Evolutionary conservation across 1,140 invertebrate genomes (phyloP).

Genomic region (Drosophila triauraria): DNA sequence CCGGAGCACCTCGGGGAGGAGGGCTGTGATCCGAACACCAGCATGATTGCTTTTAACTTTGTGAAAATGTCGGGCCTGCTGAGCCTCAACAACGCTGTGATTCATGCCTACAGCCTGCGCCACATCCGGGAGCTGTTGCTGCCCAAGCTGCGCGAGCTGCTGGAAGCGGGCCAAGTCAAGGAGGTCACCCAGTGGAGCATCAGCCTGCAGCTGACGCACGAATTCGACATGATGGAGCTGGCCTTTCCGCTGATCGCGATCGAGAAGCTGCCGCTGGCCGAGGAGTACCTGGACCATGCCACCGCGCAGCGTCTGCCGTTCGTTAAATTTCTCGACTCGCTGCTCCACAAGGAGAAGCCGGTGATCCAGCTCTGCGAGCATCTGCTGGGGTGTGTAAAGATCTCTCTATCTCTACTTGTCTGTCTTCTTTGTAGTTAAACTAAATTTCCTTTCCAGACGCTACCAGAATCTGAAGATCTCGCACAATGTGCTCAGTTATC

Average conservation of each 20-base stretch:
- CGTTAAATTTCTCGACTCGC: conserved; percentile 88
- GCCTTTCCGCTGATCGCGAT: conserved; percentile 90
- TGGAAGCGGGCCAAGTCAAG: conserved; percentile 87
- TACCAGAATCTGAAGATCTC: conserved; percentile 70
- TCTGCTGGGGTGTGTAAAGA: conserved; percentile 84
- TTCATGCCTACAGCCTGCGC: conserved; percentile 86
- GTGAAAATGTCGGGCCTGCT: conserved; percentile 86
- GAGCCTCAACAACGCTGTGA: conserved; percentile 86
- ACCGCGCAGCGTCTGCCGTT: conserved; percentile 87
- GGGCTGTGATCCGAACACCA: conserved; percentile 85
- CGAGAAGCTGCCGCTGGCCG: conserved; percentile 88
- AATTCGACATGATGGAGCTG: conserved; percentile 88
- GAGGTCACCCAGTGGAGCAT: conserved; percentile 85
- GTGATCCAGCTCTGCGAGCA: conserved; percentile 83
- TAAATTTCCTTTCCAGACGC: conserved; percentile 26
- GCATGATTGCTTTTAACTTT: conserved; percentile 88
- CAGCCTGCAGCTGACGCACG: conserved; percentile 63
- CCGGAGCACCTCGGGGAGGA: conserved; percentile 61
- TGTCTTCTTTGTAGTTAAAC: not conserved
- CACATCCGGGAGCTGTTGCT: conserved; percentile 86
- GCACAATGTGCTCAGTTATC: conserved; percentile 86
- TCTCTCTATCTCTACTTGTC: not conserved
- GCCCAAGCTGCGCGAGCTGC: conserved; percentile 86
- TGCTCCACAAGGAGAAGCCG: conserved; percentile 85
- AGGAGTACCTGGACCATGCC: conserved; percentile 88